Base-by-base conservation (phyloP, 2,888 invertebrate genomes). In the Eugnorisma glareosa region DNA sequence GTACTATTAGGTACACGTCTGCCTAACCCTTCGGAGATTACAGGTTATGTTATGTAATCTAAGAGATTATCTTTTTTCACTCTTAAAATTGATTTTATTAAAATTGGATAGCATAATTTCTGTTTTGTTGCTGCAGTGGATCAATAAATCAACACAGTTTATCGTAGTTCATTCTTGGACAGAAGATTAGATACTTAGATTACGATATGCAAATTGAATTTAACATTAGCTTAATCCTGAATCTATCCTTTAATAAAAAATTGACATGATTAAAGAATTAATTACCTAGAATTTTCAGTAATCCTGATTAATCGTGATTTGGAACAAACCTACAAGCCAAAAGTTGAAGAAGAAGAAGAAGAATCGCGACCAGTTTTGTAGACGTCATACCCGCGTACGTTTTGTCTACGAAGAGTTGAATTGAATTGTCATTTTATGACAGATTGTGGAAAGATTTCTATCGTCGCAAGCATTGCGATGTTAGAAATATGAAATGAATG, bases 211-310 rank as follows among this genome's bases (percentile, higher is more conserved):
- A 8, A 15, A 40, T 11, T 24, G 11, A 7, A 40, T 40, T 77
- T 2, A 13, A 37, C 18, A 57, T 67, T 18, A 59, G 1, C 21
- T n/a, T 31, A 40, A 59, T 48, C 31, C 5, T 21, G 21, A 40
- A 31, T 76, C 18, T n/a, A 1, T 21, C 2, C 7, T 64, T 24
- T 40, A 43, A n/a, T 40, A 6, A 51, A 35, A 6, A 43, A 37
- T 28, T 21, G 4, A n/a, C n/a, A 45, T 28, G 57, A 57, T 57
- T 28, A 57, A 18, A 57, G 15, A 28, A 40, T 28, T 8, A 67
- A 51, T 43, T 18, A 67, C 31, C 11, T 8, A 5, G 15, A 18
- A 76, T 37, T 76, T 75, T 10, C 11, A 76, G 24, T 11, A 61
- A 75, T 75, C n/a, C 4, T 51, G 10, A n/a, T 61, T 63, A 48